phyloP scores from a whole-genome alignment of 1,140 invertebrate genomes.

The Papilio polyxenes region DNA sequence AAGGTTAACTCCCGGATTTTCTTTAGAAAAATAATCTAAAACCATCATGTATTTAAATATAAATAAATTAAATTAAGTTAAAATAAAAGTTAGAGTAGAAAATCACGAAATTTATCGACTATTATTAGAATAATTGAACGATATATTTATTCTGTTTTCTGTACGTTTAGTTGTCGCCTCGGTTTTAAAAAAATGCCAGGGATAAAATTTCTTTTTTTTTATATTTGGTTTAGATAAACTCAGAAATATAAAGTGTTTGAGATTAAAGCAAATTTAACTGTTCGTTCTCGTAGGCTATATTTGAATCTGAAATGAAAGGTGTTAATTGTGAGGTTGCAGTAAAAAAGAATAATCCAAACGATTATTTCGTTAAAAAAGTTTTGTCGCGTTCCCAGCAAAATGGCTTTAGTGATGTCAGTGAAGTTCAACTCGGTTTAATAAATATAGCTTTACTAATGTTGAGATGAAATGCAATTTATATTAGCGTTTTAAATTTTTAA shows the following conservation, averaged over 20 bases:
- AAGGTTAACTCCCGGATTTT: conserved; percentile 12
- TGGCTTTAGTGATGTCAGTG: conserved; percentile 7
- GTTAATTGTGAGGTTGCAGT: conserved; percentile 22
- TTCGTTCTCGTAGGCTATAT: background rate
- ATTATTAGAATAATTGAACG: too few relatives aligned
- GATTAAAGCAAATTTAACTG: background rate
- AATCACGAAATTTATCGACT: too few relatives aligned
- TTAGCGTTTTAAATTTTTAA: too few relatives aligned
- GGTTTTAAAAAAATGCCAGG: too few relatives aligned
- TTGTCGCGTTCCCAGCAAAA: conserved; percentile 3
- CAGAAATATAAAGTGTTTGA: too few relatives aligned
- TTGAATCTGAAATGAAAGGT: background rate
- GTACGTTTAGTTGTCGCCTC: too few relatives aligned
- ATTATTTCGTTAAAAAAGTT: conserved; percentile 17
- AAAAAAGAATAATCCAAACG: conserved; percentile 1
- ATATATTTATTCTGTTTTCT: too few relatives aligned
- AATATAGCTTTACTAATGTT: background rate
- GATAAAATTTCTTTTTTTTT: too few relatives aligned
- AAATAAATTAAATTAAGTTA: background rate
- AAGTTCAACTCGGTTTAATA: background rate
- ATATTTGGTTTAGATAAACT: too few relatives aligned
- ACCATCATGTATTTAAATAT: background rate
- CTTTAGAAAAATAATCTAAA: background rate
- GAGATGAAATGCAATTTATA: background rate
- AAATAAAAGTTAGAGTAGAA: background rate